Percentiles rank a stretch among this genome's conserved stretches.
Evolutionary conservation across 1,140 invertebrate genomes (phyloP).

Genomic region (Linepithema humile): DNA sequence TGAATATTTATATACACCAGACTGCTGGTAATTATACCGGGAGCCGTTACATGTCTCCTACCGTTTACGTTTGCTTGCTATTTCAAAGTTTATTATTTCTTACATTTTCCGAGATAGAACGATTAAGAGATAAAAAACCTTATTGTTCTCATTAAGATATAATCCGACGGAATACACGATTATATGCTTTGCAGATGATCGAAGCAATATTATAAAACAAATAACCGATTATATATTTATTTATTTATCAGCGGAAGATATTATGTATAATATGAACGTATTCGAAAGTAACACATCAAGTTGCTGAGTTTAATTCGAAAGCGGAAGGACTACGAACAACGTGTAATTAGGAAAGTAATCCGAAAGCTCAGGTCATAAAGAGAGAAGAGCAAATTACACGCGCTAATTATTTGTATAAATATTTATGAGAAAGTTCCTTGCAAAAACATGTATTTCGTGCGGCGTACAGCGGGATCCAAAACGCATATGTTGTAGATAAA

Average conservation of each 20-base stretch:
- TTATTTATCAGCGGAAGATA: background rate
- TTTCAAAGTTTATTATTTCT: constrained; percentile 1
- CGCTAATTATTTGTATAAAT: constrained; percentile 50
- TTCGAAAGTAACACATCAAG: background rate
- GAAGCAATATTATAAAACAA: constrained; percentile 1
- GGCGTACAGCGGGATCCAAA: background rate
- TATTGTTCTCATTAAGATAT: background rate
- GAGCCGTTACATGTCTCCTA: constrained; percentile 31
- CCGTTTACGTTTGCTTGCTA: constrained; percentile 38
- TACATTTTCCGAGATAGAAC: background rate
- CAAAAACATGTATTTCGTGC: background rate
- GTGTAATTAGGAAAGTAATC: constrained; percentile 39
- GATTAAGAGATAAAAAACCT: background rate
- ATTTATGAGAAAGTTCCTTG: constrained; percentile 3
- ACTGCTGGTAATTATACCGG: constrained; percentile 61
- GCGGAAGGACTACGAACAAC: constrained; percentile 2
- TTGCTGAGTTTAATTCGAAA: constrained; percentile 4
- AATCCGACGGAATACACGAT: background rate
- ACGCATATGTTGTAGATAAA: constrained; percentile 34
- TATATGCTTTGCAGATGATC: background rate
- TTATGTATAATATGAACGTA: background rate
- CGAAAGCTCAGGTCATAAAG: constrained; percentile 11
- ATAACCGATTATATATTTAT: background rate
- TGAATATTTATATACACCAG: constrained; percentile 65
- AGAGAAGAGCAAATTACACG: constrained; percentile 24